A percentile compares a stretch with the other conserved stretches of the same genome.
phyloP scores from a whole-genome alignment of 2,797 vertebrate species.

The Takifugu rubripes region DNA sequence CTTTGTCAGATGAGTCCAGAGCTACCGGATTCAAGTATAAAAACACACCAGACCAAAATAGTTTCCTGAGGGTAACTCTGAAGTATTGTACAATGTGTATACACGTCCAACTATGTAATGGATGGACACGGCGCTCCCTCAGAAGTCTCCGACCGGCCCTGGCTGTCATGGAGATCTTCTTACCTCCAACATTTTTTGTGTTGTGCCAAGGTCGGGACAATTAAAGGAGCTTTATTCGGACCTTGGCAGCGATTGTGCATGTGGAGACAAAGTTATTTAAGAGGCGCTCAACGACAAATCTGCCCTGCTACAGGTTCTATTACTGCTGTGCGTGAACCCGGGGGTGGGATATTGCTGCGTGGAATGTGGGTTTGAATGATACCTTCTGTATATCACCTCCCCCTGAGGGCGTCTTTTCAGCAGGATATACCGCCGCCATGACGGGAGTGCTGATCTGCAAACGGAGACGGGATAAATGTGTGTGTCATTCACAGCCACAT shows the following conservation, averaged over 20 bases:
- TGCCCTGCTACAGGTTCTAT: conserved; percentile 23
- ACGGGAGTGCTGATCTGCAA: conserved; percentile 68
- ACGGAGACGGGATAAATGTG: conserved; percentile 60
- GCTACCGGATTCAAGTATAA: not conserved
- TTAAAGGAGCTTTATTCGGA: conserved; percentile 36
- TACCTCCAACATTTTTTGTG: conserved; percentile 5
- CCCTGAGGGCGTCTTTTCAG: conserved; percentile 44
- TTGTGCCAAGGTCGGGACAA: conserved; percentile 21
- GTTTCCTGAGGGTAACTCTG: too few species aligned
- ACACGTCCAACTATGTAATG: too few species aligned
- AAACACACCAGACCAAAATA: too few species aligned
- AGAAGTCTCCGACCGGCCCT: conserved; percentile 14
- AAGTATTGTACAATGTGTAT: too few species aligned
- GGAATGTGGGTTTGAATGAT: conserved; percentile 26
- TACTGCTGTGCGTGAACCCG: not conserved
- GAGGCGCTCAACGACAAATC: conserved; percentile 21
- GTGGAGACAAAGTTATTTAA: conserved; percentile 16
- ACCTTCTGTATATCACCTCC: conserved; percentile 36
- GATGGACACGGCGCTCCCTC: conserved; percentile 8
- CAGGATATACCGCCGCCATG: conserved; percentile 60
- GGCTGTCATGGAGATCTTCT: conserved; percentile 13
- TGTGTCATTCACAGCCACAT: conserved; percentile 54
- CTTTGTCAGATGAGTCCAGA: not conserved
- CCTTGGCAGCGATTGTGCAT: conserved; percentile 16
- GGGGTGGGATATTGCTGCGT: not conserved